Percentiles rank a stretch among this genome's conserved stretches.
Evolutionary conservation across 2,797 vertebrate species (phyloP).

Genomic region (Melopsittacus undulatus): DNA sequence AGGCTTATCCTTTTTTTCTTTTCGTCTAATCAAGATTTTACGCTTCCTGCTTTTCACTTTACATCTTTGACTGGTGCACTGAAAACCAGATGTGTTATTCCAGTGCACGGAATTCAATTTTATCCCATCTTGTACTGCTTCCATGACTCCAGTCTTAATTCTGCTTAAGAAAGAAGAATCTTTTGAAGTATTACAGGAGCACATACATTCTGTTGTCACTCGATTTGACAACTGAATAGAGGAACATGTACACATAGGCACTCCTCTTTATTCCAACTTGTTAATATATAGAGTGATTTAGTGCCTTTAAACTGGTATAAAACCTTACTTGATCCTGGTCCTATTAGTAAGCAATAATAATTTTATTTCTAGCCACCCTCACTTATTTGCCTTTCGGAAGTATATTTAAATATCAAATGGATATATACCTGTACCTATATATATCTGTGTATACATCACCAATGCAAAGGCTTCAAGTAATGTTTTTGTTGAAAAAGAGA

Average conservation of each 20-base stretch:
- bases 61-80: not conserved
- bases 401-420: not conserved
- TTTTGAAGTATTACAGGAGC: not conserved
- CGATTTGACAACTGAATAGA: not conserved
- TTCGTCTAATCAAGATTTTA: not conserved
- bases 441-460: not conserved
- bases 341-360: not conserved
- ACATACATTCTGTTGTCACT: not conserved
- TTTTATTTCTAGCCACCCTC: not conserved
- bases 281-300: not conserved
- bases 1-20: slow-evolving; percentile 1
- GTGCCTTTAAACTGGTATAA: not conserved
- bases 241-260: not conserved
- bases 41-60: not conserved
- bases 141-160: slow-evolving; percentile 17
- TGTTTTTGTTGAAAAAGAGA: not conserved
- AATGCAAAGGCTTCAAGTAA: not conserved
- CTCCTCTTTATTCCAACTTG: not conserved
- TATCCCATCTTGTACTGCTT: not conserved
- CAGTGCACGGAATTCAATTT: slow-evolving; percentile 23
- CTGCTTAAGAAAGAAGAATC: not conserved
- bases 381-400: not conserved
- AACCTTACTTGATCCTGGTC: not conserved
- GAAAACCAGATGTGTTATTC: slow-evolving; percentile 6
- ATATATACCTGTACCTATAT: not conserved